phyloP scores from a whole-genome alignment of 2,113 vertebrate species.

The Nanorana parkeri region DNA sequence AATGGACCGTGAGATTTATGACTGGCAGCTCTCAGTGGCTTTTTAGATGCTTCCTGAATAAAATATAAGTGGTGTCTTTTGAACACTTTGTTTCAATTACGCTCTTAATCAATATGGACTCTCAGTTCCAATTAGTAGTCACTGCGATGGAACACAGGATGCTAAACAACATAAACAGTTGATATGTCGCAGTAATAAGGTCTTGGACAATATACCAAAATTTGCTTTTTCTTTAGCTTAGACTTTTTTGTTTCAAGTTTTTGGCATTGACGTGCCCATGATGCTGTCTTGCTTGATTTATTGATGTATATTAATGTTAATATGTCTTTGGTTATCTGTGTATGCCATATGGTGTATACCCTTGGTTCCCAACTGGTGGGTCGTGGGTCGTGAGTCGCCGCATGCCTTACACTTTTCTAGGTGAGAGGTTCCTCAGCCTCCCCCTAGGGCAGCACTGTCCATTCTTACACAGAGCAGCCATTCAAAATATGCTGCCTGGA shows the following conservation, averaged over 20 bases:
- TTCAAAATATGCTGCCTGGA: too few species aligned
- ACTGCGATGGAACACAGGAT: slow-evolving; percentile 2
- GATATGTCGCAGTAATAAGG: not conserved
- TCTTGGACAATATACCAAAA: not conserved
- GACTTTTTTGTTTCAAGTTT: too few species aligned
- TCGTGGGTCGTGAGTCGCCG: too few species aligned
- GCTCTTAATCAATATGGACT: slow-evolving; percentile 50
- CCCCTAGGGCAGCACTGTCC: too few species aligned
- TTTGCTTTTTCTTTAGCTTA: too few species aligned
- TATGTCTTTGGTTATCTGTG: not conserved
- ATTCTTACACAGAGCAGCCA: too few species aligned
- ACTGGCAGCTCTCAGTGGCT: slow-evolving; percentile 1
- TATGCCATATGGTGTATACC: too few species aligned
- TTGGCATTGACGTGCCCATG: too few species aligned
- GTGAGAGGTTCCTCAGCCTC: too few species aligned
- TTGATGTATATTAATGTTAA: not conserved
- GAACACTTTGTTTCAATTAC: slow-evolving; percentile 43
- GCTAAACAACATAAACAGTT: not conserved
- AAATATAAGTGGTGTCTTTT: slow-evolving; percentile 46
- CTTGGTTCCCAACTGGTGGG: too few species aligned
- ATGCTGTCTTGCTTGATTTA: not conserved
- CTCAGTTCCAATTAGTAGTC: slow-evolving; percentile 32
- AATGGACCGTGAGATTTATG: slow-evolving; percentile 50
- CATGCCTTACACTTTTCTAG: too few species aligned
- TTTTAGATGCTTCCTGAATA: slow-evolving; percentile 43